phyloP scores from a whole-genome alignment of 2,888 invertebrate species.

The Therioaphis trifolii region DNA sequence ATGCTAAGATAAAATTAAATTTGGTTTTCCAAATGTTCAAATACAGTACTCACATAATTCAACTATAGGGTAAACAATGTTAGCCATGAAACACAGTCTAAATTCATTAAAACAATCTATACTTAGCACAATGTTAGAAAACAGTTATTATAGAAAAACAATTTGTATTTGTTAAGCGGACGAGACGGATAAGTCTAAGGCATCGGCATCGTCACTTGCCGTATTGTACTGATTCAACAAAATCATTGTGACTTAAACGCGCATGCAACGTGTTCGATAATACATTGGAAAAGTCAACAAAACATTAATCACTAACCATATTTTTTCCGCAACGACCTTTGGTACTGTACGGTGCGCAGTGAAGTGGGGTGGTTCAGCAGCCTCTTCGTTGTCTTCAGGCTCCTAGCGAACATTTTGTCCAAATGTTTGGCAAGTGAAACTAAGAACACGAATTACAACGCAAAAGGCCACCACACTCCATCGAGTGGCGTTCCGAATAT shows the following conservation, averaged over 20 bases:
- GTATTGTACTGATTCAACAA: neutral
- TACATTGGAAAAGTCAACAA: slow-evolving; percentile 38
- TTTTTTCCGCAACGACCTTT: slow-evolving; percentile 58
- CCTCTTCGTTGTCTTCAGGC: slow-evolving; percentile 47
- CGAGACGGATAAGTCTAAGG: neutral
- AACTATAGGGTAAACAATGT: slow-evolving; percentile 4
- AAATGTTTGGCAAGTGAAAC: neutral
- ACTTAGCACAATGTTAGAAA: neutral
- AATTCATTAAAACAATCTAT: neutral
- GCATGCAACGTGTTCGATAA: slow-evolving; percentile 6
- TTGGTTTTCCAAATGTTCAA: neutral
- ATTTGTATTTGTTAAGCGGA: neutral
- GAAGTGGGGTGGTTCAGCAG: slow-evolving; percentile 49
- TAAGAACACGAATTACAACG: neutral
- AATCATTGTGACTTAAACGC: neutral
- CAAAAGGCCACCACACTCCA: slow-evolving; percentile 33
- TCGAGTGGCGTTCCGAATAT: slow-evolving; percentile 27
- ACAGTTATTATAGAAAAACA: too few relatives aligned
- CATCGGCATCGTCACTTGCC: neutral
- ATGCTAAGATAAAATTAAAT: neutral
- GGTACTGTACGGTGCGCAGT: slow-evolving; percentile 33
- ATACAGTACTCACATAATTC: slow-evolving; percentile 28
- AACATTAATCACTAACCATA: slow-evolving; percentile 48
- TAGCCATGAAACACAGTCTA: slow-evolving; percentile 25
- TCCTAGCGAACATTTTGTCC: slow-evolving; percentile 43